phyloP scores from a whole-genome alignment of 2,797 vertebrate species.

The Antennarius maculatus region DNA sequence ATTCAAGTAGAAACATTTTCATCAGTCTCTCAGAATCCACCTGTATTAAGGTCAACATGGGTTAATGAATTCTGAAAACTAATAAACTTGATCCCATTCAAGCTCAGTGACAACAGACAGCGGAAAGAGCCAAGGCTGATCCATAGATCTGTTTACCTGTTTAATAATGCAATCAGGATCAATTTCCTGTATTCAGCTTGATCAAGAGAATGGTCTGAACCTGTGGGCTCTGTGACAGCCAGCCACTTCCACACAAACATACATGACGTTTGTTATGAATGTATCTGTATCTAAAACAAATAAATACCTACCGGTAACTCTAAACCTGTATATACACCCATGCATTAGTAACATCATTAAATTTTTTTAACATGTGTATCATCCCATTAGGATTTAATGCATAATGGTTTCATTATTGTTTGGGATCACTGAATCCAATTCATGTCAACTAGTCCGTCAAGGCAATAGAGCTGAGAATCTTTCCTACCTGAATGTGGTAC shows the following conservation, averaged over 20 bases:
- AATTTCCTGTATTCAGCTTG: constrained; percentile 73
- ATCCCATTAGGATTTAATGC: neutral
- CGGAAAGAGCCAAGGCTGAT: constrained; percentile 75
- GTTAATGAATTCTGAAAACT: constrained; percentile 79
- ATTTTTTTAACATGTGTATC: neutral
- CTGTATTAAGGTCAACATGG: constrained; percentile 66
- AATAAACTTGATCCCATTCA: constrained; percentile 70
- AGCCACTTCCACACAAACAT: constrained; percentile 18
- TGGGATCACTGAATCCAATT: neutral
- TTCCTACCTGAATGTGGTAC: constrained; percentile 91
- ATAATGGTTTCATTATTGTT: constrained; percentile 3
- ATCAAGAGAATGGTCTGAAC: constrained; percentile 63
- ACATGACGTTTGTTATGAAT: constrained; percentile 10
- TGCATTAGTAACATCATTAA: neutral
- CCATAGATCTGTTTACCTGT: constrained; percentile 81
- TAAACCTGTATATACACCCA: neutral
- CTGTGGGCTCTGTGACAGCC: constrained; percentile 39
- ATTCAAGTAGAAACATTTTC: constrained; percentile 33
- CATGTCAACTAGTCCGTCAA: neutral
- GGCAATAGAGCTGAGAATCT: neutral
- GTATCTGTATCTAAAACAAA: neutral
- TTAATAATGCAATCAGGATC: constrained; percentile 76
- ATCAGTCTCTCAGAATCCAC: constrained; percentile 35
- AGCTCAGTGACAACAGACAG: constrained; percentile 73
- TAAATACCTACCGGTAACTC: no score